Conservation (phyloP, 2,797 vertebrate species). For the Miichthys miiuy region DNA sequence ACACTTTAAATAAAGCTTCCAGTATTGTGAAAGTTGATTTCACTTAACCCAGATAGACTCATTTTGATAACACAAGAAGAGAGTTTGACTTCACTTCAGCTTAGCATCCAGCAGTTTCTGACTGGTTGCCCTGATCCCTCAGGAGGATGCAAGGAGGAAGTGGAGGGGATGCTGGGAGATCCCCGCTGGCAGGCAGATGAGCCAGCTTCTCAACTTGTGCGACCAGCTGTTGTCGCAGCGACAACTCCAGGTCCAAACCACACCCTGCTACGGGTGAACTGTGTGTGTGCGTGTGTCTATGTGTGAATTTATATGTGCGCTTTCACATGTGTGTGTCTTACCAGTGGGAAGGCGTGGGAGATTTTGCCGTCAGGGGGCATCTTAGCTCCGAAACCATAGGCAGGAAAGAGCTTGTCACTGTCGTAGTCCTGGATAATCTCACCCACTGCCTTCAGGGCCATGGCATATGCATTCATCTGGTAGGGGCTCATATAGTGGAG, state of each 20-base stretch:
- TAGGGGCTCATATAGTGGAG: constrained; percentile 98
- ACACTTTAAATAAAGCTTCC: neutral
- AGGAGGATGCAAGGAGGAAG: constrained; percentile 59
- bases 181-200: constrained; percentile 70
- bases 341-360: constrained; percentile 97
- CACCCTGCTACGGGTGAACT: constrained; percentile 41
- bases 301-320: neutral
- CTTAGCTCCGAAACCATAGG: constrained; percentile 97
- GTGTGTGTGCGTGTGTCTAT: constrained; percentile 34
- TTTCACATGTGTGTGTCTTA: constrained; percentile 69
- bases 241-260: constrained; percentile 52
- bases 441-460: constrained; percentile 97
- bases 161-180: constrained; percentile 62
- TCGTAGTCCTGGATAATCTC: constrained; percentile 99
- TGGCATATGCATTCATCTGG: constrained; percentile 97
- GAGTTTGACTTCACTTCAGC: constrained; percentile 15
- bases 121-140: constrained; percentile 47
- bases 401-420: constrained; percentile 98
- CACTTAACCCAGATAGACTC: neutral
- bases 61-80: constrained; percentile 5
- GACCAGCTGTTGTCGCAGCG: constrained; percentile 72
- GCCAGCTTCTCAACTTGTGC: constrained; percentile 48
- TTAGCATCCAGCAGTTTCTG: constrained; percentile 45
- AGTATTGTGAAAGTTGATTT: neutral
- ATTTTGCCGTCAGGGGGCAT: constrained; percentile 96